Conservation (phyloP, 2,797 vertebrate genomes). For the Lepus oiostolus region DNA sequence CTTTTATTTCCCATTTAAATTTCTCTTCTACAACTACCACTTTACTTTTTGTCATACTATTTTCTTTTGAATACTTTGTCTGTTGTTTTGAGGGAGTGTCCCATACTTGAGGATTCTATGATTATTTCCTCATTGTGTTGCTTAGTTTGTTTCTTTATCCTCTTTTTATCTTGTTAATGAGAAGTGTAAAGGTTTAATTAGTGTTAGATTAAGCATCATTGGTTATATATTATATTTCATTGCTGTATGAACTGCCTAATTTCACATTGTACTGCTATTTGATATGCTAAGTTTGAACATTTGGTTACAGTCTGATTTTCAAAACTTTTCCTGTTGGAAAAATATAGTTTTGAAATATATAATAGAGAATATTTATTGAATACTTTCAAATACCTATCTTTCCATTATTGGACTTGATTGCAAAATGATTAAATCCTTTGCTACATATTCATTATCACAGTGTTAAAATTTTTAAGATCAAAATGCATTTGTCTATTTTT, state of each 20-base stretch:
- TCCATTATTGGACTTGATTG: background rate
- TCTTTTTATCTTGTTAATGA: background rate
- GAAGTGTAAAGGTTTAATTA: constrained; percentile 15
- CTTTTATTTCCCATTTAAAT: background rate
- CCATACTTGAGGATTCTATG: background rate
- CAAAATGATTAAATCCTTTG: background rate
- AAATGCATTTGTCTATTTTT: no score
- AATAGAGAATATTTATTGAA: background rate
- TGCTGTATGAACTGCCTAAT: background rate
- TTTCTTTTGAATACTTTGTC: background rate
- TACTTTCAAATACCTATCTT: background rate
- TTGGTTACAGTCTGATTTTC: constrained; percentile 9
- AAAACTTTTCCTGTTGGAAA: background rate
- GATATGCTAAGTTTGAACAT: background rate
- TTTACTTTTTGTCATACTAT: background rate
- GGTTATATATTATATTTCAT: background rate
- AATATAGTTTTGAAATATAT: background rate
- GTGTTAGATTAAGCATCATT: constrained; percentile 7
- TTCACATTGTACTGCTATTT: constrained; percentile 23
- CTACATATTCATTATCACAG: background rate
- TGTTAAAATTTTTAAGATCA: background rate
- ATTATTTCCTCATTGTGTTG: background rate
- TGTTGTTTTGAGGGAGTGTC: background rate
- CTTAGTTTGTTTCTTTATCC: constrained; percentile 16
- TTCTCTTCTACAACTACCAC: background rate